Percentiles rank a stretch among this genome's conserved stretches.
These are phyloP conservation scores for Labeo catla DNA, from an alignment of 2,113 vertebrate species.

Conservation along the genomic window DNA sequence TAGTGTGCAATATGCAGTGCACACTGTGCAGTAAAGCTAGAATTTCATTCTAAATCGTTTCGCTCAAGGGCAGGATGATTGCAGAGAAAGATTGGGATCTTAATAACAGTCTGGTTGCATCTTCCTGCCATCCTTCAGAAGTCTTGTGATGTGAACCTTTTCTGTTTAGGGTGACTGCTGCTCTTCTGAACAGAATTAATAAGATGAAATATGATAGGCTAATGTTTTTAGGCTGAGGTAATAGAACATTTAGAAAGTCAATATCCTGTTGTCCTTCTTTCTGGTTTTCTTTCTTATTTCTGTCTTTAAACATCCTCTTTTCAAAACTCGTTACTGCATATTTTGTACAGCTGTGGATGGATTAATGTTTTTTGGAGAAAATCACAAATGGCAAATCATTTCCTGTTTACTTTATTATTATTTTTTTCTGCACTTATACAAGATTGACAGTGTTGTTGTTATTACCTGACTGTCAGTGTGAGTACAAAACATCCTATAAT, in stretches of 20 bases:
- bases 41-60: not conserved
- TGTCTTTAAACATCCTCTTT: not conserved
- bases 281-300: not conserved
- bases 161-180: slow-evolving; percentile 7
- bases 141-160: slow-evolving; percentile 16
- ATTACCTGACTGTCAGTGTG: not conserved
- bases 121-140: slow-evolving; percentile 7
- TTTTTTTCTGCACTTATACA: not conserved
- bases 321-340: not conserved
- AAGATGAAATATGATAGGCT: not conserved
- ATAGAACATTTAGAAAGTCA: not conserved
- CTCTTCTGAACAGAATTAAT: slow-evolving; percentile 9
- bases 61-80: slow-evolving; percentile 10
- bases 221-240: slow-evolving; percentile 9
- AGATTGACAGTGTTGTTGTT: not conserved
- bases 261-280: slow-evolving; percentile 4
- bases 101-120: slow-evolving; percentile 15
- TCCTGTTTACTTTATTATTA: not conserved
- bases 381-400: slow-evolving; percentile 4
- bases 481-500: not conserved
- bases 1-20: not conserved
- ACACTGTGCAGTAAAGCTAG: not conserved
- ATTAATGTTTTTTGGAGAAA: not conserved
- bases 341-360: not conserved
- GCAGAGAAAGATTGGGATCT: slow-evolving; percentile 7